Evolutionary conservation across 2,797 vertebrate species (phyloP).

Genomic region (Sebastes kiyomatsui): DNA sequence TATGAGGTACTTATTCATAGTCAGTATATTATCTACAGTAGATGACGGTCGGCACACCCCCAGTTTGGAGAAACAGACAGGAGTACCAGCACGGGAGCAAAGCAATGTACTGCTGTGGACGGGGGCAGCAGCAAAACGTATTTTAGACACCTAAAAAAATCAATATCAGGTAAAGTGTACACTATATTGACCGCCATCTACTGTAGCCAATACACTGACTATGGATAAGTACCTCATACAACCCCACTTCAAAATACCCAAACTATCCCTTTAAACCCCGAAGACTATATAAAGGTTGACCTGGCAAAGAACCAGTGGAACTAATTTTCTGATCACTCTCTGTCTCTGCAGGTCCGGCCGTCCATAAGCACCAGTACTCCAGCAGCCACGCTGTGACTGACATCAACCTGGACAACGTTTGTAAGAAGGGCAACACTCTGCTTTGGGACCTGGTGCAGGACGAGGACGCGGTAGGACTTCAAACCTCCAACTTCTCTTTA

Average conservation of each 20-base stretch:
- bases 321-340: not conserved
- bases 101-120: no score
- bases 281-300: not conserved
- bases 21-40: no score
- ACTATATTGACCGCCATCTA: no score
- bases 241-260: no score
- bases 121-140: no score
- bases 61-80: no score
- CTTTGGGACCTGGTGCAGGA: slow-evolving; percentile 99
- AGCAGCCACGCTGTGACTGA: slow-evolving; percentile 93
- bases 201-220: no score
- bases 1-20: no score
- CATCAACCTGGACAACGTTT: slow-evolving; percentile 99
- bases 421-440: slow-evolving; percentile 97
- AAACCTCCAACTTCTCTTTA: not conserved
- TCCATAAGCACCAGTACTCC: slow-evolving; percentile 96
- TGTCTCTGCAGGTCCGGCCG: slow-evolving; percentile 86
- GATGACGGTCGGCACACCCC: rapidly evolving
- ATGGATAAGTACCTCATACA: no score
- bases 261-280: not conserved
- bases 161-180: no score
- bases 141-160: no score
- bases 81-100: no score
- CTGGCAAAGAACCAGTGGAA: not conserved
- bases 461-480: slow-evolving; percentile 91